Evolutionary conservation across 2,113 vertebrate species (phyloP).

Genomic region (Martes martes): DNA sequence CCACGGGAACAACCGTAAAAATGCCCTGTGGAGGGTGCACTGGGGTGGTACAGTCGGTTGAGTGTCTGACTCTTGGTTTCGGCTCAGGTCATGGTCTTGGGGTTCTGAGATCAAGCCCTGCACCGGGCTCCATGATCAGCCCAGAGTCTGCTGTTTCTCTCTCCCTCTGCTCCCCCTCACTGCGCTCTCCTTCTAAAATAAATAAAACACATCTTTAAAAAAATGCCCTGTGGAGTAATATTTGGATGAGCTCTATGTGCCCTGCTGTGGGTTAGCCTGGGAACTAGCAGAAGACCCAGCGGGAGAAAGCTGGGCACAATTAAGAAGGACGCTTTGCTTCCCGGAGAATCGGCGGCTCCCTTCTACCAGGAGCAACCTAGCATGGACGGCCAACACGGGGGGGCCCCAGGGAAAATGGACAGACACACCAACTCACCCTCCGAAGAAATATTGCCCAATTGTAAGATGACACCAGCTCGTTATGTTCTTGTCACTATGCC

Average conservation of each 20-base stretch:
- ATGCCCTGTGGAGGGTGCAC: neutral
- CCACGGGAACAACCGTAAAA: neutral
- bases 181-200: neutral
- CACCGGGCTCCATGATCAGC: neutral
- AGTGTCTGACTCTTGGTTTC: neutral
- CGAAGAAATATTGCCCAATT: neutral
- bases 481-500: neutral
- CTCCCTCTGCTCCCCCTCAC: neutral
- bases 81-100: neutral
- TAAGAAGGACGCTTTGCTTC: accelerated
- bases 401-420: too few species aligned
- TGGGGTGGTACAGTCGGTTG: neutral
- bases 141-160: neutral
- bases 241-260: neutral
- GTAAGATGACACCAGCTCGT: neutral
- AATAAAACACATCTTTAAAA: neutral
- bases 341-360: accelerated
- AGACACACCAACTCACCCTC: neutral
- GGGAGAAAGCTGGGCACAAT: too few species aligned
- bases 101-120: neutral
- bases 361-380: neutral
- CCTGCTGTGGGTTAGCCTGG: accelerated
- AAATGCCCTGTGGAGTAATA: neutral
- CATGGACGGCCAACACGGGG: neutral
- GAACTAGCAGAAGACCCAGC: neutral